These are phyloP conservation scores for Elachura formosa DNA, from an alignment of 2,113 vertebrate species.

Conservation along the genomic window DNA sequence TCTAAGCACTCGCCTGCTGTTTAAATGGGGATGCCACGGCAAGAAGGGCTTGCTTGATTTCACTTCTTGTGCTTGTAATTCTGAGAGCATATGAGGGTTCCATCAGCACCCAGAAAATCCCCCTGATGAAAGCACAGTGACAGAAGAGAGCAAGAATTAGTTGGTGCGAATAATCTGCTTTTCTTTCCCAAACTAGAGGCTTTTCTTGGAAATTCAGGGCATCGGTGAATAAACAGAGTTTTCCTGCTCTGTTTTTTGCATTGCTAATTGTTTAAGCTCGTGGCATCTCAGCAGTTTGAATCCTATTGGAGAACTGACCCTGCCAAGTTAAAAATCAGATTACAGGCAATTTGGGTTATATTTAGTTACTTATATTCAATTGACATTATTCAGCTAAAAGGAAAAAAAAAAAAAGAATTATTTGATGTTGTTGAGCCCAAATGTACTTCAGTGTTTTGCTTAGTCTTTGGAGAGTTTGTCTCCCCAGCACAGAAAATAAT, in stretches of 20 bases:
- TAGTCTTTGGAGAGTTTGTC: neutral
- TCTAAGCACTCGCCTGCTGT: neutral
- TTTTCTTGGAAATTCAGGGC: neutral
- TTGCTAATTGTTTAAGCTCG: conserved; percentile 11
- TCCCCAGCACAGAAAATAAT: neutral
- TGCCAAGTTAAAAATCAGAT: conserved; percentile 10
- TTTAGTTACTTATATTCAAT: neutral
- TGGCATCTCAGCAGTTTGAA: neutral
- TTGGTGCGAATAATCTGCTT: conserved; percentile 20
- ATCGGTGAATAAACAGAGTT: neutral
- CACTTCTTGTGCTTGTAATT: neutral
- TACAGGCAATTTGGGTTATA: neutral
- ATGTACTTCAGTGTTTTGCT: neutral
- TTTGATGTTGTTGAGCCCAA: neutral
- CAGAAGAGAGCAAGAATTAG: conserved; percentile 24
- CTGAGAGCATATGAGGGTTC: neutral
- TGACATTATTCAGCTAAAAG: neutral
- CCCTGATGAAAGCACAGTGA: neutral
- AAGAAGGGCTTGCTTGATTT: neutral
- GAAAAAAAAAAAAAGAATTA: no score
- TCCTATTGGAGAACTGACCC: neutral
- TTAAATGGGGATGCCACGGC: neutral
- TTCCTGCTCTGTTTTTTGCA: neutral
- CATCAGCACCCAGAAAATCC: conserved; percentile 23
- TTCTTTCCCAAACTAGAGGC: neutral